Evolutionary conservation across 2,797 vertebrate genomes (phyloP).

Genomic region (Enoplosus armatus): DNA sequence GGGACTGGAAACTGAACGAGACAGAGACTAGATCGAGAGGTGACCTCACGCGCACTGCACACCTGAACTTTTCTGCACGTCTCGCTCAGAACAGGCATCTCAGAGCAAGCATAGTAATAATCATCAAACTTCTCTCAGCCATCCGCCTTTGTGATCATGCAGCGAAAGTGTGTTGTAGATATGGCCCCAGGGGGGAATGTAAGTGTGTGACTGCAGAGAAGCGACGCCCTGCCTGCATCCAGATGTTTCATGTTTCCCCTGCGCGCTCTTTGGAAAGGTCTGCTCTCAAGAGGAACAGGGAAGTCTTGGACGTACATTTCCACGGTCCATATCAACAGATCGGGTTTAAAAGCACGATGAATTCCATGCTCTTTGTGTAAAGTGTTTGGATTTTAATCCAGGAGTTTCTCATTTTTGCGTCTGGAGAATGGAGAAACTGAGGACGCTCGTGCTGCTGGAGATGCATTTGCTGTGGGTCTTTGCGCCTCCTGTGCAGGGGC

Average conservation of each 20-base stretch:
- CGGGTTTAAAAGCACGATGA: slow-evolving; percentile 2
- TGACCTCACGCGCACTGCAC: slow-evolving; percentile 55
- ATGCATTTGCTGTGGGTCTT: slow-evolving; percentile 68
- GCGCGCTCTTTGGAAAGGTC: slow-evolving; percentile 57
- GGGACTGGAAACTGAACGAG: slow-evolving; percentile 23
- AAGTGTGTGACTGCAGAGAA: slow-evolving; percentile 59
- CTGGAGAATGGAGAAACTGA: slow-evolving; percentile 73
- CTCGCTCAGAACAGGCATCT: background rate
- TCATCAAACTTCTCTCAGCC: background rate
- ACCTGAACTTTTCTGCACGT: slow-evolving; percentile 61
- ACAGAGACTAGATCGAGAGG: slow-evolving; percentile 22
- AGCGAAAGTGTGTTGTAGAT: slow-evolving; percentile 48
- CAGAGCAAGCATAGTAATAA: slow-evolving; percentile 7
- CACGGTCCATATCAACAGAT: slow-evolving; percentile 15
- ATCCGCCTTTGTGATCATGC: slow-evolving; percentile 29
- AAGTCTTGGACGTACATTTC: background rate
- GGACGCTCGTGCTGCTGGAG: slow-evolving; percentile 63
- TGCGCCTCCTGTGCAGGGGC: slow-evolving; percentile 54
- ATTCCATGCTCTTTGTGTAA: slow-evolving; percentile 15
- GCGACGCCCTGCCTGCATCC: slow-evolving; percentile 78
- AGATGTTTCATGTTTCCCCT: slow-evolving; percentile 83
- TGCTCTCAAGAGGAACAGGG: slow-evolving; percentile 24
- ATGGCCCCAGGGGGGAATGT: slow-evolving; percentile 48
- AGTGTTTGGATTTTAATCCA: slow-evolving; percentile 13
- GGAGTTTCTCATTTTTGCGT: background rate